Evolutionary conservation across 1,140 invertebrate species (phyloP), one percentile per base, ranked within the genome.

Genomic region (Sitodiplosis mosellana): DNA sequence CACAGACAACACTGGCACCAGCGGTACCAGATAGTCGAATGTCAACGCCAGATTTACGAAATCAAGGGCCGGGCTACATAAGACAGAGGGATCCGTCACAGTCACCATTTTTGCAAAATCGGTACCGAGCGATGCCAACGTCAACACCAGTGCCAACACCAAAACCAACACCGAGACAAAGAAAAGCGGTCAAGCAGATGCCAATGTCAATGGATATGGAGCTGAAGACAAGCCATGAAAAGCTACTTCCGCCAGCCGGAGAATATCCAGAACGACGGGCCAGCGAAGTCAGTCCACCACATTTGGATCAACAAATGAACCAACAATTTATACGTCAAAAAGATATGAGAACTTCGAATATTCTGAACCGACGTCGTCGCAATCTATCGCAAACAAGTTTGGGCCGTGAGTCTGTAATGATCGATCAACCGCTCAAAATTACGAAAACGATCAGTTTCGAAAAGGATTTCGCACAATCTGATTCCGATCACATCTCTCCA

Each of bases 361-460:
- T 47, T n/a, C 21, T 47, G 11, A 14, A 37, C 12, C 11, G 17
- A 41, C 20, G 37, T 22, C 34, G 34, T 46, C 36, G 60, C 10
- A 56, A 60, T 51, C 4, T 60, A 57, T 1, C 59, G 59, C n/a
- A 58, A 63, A 50, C 54, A 55, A n/a, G 51, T 55, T 19, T 42
- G 2, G 14, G 12, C 19, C 8, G 19, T 11, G 19, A 20, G 2
- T 17, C 15, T 19, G 15, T 5, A 6, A 19, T 12, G 41, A 42
- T 42, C 4, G 14, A 18, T 18, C 10, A 17, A 11, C 15, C 19
- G 10, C 52, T 52, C 15, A 59, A 59, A 47, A 62, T 64, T 56
- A 58, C 58, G 52, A 64, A 64, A 56, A 64, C 62, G 50, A 61
- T 64, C 59, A 64, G 62, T 59, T 64, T 64, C 49, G 59, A 64